phyloP scores from a whole-genome alignment of 2,797 vertebrate genomes.

The Eleutherodactylus coqui region DNA sequence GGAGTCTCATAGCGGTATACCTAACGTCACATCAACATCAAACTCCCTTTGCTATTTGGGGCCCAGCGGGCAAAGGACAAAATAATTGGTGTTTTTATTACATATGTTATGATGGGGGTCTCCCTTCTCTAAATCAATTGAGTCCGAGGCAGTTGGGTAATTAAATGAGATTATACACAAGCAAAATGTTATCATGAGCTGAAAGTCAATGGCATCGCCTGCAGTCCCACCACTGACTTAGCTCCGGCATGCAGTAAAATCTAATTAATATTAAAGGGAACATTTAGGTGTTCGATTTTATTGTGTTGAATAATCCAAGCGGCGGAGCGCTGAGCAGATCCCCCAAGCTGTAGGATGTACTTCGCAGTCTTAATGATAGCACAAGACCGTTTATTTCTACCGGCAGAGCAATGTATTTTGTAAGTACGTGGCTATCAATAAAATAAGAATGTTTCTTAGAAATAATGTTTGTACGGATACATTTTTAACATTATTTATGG shows the following conservation, averaged over 20 bases:
- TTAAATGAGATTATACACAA: constrained; percentile 70
- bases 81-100: constrained; percentile 37
- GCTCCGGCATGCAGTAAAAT: constrained; percentile 67
- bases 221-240: constrained; percentile 66
- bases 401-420: background rate
- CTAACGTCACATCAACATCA: constrained; percentile 1
- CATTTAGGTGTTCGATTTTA: constrained; percentile 67
- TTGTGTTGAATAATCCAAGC: background rate
- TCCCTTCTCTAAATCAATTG: constrained; percentile 11
- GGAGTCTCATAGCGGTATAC: background rate
- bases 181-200: constrained; percentile 71
- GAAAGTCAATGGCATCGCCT: constrained; percentile 71
- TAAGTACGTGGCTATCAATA: background rate
- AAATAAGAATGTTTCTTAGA: background rate
- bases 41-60: background rate
- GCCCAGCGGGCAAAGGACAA: constrained; percentile 27
- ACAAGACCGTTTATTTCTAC: background rate
- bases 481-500: background rate
- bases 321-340: background rate
- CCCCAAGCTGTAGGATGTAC: background rate
- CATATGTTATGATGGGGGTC: constrained; percentile 41
- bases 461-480: background rate
- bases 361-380: background rate
- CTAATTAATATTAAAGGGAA: constrained; percentile 72
- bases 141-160: constrained; percentile 65